A percentile compares a stretch with the other conserved stretches of the same genome.
phyloP scores from a whole-genome alignment of 1,140 invertebrate species.

The Atta texana region DNA sequence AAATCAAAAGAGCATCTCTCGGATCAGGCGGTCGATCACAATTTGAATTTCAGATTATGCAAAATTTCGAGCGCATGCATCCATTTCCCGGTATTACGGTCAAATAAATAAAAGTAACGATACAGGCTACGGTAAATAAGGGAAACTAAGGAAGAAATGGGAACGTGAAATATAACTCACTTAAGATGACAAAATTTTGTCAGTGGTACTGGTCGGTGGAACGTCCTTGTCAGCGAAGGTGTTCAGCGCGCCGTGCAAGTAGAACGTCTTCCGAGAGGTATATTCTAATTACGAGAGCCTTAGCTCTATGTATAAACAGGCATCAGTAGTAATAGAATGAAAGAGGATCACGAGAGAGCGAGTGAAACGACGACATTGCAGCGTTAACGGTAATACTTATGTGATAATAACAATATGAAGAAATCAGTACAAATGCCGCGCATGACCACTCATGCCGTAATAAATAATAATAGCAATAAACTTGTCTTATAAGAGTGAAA shows the following conservation, averaged over 20 bases:
- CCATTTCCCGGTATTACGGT: slow-evolving; percentile 35
- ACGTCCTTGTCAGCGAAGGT: background rate
- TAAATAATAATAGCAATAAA: slow-evolving; percentile 24
- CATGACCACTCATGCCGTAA: background rate
- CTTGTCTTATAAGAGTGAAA: background rate
- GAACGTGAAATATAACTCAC: slow-evolving; percentile 27
- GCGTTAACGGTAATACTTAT: slow-evolving; percentile 7
- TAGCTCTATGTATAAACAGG: slow-evolving; percentile 39
- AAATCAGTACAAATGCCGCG: slow-evolving; percentile 12
- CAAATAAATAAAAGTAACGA: slow-evolving; percentile 56
- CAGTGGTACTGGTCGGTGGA: background rate
- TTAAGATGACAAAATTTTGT: slow-evolving; percentile 55
- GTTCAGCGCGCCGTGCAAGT: background rate
- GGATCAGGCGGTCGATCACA: slow-evolving; percentile 41
- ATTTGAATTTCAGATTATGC: slow-evolving; percentile 63
- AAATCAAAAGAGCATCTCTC: slow-evolving; percentile 43
- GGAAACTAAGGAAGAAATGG: slow-evolving; percentile 4
- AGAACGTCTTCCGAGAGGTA: slow-evolving; percentile 37
- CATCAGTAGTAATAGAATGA: slow-evolving; percentile 55
- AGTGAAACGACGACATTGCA: background rate
- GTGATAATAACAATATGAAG: slow-evolving; percentile 29
- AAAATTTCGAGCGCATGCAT: slow-evolving; percentile 20
- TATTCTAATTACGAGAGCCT: slow-evolving; percentile 46
- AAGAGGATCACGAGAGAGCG: slow-evolving; percentile 38
- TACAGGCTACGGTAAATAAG: slow-evolving; percentile 11